Base-by-base conservation (phyloP, 2,113 vertebrate genomes). In the Sigmodon hispidus region DNA sequence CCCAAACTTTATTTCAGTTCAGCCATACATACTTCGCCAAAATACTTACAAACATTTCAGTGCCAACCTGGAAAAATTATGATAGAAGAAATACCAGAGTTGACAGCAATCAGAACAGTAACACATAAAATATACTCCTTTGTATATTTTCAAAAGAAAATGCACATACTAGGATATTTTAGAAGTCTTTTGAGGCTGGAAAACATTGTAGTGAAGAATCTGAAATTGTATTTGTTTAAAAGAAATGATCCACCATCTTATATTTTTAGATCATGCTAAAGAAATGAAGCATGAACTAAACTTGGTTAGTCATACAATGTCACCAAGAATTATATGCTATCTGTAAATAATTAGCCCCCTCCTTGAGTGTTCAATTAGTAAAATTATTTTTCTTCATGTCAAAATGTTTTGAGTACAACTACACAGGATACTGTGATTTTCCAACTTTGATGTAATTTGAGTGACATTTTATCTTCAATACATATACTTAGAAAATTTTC, bases 381-480 rank as follows among this genome's bases (percentile, higher is more conserved):
- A 65, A 85, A 72, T 19, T 52, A 76, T 61, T 94, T 85, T 96
- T 29, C 31, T 96, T 31, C 65, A 91, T 0, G 24, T 73, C 86
- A 94, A 88, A 90, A 16, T 90, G 50, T 89, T 17, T 88, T 59
- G 93, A 67, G 16, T 65, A 52, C 9, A 84, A 65, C 48, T 94
- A 84, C 83, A 83, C 83, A 91, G 73, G 92, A 79, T 73, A 69
- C 70, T 93, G 34, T 91, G 61, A 93, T 67, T 93, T 89, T 45
- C 26, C 1, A 89, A 7, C 31, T 84, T 85, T 77, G 50, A 24
- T 59, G 61, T 77, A 87, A 76, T 81, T 87, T 17, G 17, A 80
- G 45, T 7, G 70, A 93, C 17, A 86, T 88, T 95, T 91, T 40
- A 67, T 61, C 29, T 87, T 94, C 57, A 55, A 93, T 95, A 17